Evolutionary conservation across 2,113 vertebrate genomes (phyloP), one percentile per base, ranked within the genome.

Genomic region (Miniopterus natalensis): DNA sequence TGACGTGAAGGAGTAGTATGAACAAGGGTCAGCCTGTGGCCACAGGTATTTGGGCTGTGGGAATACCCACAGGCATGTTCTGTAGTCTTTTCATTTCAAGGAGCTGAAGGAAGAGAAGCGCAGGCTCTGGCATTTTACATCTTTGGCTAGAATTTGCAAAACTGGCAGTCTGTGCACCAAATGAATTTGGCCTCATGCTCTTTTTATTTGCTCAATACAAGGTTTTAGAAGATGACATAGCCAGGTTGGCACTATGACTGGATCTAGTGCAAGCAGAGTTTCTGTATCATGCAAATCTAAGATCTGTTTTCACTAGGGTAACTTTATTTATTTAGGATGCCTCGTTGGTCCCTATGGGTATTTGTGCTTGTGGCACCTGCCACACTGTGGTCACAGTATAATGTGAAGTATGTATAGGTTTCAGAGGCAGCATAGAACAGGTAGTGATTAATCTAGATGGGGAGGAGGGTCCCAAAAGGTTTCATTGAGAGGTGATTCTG

Each of bases 141-240:
- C 79, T 87, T 79, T 49, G 59, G 21, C 75, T 15, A 70, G 88
- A 73, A 70, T 90, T 93, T 90, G 57, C 51, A 80, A 75, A 75
- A 71, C 23, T 55, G 47, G n/a, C 42, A 23, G 31, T 59, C 40
- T 51, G 0, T 63, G 47, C 47, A 45, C 59, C 80, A 61, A 89
- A 10, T 78, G 88, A 78, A 74, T 86, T 86, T 68, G 79, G 55
- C 11, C 11, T 20, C 57, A 18, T 2, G 1, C 51, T 17, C 2
- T 15, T 77, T 90, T 88, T 91, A 49, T 88, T 83, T 94, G 55
- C 81, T 90, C 25, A 40, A 59, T 70, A 49, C 57, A 75, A 55
- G 17, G 61, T 74, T 81, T 96, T 74, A 31, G 92, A 95, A 84
- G 84, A 27, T 73, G 47, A 47, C 15, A 4, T 8, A 63, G 84